Conservation (phyloP, 2,888 invertebrate genomes). For the Myopa tessellatipennis region DNA sequence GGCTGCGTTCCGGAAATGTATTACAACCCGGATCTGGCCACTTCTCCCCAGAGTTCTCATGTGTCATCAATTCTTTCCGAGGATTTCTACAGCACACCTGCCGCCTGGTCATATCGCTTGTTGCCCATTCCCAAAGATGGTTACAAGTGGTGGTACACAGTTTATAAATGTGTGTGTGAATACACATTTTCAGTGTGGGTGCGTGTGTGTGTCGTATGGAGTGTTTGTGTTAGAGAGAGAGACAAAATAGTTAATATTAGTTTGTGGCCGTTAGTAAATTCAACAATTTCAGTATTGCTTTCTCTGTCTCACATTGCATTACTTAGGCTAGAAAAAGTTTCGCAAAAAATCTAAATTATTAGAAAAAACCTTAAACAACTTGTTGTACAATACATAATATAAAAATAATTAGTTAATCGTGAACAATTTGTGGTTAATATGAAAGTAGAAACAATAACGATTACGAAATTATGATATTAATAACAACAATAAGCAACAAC, state of each 20-base stretch:
- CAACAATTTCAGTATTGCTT: slow-evolving; percentile 38
- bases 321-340: slow-evolving; percentile 46
- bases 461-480: not conserved
- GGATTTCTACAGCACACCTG: slow-evolving; percentile 71
- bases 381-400: slow-evolving; percentile 12
- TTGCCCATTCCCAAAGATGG: slow-evolving; percentile 75
- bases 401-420: slow-evolving; percentile 6
- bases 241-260: slow-evolving; percentile 40
- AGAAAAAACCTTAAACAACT: slow-evolving; percentile 38
- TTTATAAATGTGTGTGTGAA: slow-evolving; percentile 7
- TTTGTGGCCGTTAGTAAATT: slow-evolving; percentile 44
- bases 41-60: slow-evolving; percentile 68
- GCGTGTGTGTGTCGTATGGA: slow-evolving; percentile 42
- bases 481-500: not conserved
- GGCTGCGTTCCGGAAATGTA: slow-evolving; percentile 63
- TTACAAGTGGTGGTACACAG: slow-evolving; percentile 47
- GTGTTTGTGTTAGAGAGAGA: slow-evolving; percentile 38
- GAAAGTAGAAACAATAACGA: not conserved
- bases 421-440: not conserved
- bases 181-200: slow-evolving; percentile 36
- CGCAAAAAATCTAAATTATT: slow-evolving; percentile 41
- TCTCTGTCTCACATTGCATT: slow-evolving; percentile 39
- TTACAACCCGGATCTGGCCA: slow-evolving; percentile 68
- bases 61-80: slow-evolving; percentile 66
- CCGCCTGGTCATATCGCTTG: slow-evolving; percentile 79